Percentiles rank a stretch among this genome's conserved stretches.
phyloP scores from a whole-genome alignment of 2,113 vertebrate genomes.

The Gymnocephalus cernua region DNA sequence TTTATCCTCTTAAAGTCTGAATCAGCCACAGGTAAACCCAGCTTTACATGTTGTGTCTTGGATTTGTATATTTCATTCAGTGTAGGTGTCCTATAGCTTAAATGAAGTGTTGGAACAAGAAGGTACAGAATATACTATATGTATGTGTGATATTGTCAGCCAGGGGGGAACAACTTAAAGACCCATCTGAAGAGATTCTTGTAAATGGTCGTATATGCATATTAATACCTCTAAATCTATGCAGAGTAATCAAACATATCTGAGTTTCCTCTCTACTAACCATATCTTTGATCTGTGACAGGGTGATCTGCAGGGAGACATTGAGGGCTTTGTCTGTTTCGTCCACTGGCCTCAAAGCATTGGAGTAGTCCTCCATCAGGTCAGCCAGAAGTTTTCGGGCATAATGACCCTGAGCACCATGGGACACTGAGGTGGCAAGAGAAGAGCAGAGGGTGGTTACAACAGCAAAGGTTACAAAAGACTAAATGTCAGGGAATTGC shows the following conservation, averaged over 20 bases:
- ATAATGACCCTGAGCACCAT: constrained; percentile 93
- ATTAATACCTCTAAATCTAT: not conserved
- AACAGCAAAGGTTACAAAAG: not conserved
- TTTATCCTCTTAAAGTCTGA: not conserved
- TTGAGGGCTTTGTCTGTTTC: constrained; percentile 96
- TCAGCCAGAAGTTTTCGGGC: constrained; percentile 93
- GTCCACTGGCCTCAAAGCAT: constrained; percentile 93
- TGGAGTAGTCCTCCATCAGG: constrained; percentile 94
- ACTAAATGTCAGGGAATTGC: not conserved
- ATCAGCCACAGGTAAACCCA: no score
- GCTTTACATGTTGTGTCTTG: no score
- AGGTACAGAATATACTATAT: not conserved
- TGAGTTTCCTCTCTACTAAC: constrained; percentile 79
- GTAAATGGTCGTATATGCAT: not conserved
- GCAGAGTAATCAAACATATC: not conserved
- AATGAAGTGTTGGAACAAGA: not conserved
- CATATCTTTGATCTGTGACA: constrained; percentile 99
- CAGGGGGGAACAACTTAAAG: not conserved
- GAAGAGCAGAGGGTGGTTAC: not conserved
- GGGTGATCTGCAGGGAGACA: constrained; percentile 95
- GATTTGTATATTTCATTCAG: not conserved
- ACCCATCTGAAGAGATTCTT: not conserved
- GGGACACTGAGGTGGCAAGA: constrained; percentile 80
- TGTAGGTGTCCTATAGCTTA: not conserved
- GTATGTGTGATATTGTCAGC: not conserved